Base-by-base conservation (phyloP, 2,797 vertebrate species). In the Chaetophractus vellerosus region DNA sequence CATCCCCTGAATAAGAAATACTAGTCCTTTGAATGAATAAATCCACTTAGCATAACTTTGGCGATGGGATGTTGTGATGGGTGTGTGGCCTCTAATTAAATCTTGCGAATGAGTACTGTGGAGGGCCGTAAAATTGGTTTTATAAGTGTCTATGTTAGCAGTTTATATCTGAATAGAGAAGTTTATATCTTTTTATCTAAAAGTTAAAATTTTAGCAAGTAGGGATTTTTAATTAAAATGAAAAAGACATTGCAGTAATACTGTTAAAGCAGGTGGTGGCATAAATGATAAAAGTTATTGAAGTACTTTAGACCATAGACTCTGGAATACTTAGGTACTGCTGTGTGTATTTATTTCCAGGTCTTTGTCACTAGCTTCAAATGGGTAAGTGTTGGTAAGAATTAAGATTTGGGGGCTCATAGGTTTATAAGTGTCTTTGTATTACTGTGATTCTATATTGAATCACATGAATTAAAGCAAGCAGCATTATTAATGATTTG, bases 141-240 rank as follows among this genome's bases (percentile, higher is more conserved):
- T 93, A 16, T 74, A 87, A 89, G 64, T 93, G 18, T 66, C 63
- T 96, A 86, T 66, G 38, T 90, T 94, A 90, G 36, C 72, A 55
- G 28, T 82, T 92, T 93, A n/a, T 76, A 38, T 36, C 48, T 80
- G 68, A 92, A 64, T 84, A 61, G 93, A 94, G 55, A 28, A 90
- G 31, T 24, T 38, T 76, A 21, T 74, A 61, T 64, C 9, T 71
- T 50, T 76, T 52, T 57, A 38, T 80, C 31, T 84, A 21, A 75
- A 74, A 28, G 0, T 76, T 75, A 76, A 63, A 19, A 21, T 71
- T 86, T 85, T 83, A 55, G 55, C 63, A 71, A 75, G 45, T 68
- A 52, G 31, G 55, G 61, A 66, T 41, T 89, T 38, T 24, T 89
- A 68, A 57, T 55, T 41, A 48, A 94, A 61, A 69, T 81, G 36